Conservation (phyloP, 2,797 vertebrate species). For the Antennarius maculatus region DNA sequence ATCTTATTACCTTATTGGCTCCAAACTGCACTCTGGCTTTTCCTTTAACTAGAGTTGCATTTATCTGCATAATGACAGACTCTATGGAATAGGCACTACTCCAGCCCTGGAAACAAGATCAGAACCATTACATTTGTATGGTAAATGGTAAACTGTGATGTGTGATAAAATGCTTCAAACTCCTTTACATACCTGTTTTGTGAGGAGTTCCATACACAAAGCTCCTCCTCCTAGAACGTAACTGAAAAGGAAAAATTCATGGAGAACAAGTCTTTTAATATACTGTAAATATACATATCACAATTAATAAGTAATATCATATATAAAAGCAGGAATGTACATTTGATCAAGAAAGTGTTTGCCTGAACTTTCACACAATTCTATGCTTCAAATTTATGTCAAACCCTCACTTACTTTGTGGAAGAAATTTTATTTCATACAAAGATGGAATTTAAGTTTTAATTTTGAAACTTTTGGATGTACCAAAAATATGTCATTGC, state of each 20-base stretch:
- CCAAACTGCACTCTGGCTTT: conserved; percentile 98
- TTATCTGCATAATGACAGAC: conserved; percentile 99
- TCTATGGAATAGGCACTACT: conserved; percentile 99
- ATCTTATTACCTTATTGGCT: conserved; percentile 93
- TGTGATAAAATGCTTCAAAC: background rate
- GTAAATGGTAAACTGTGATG: background rate
- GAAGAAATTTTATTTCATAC: background rate
- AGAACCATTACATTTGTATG: background rate
- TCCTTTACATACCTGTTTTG: conserved; percentile 89
- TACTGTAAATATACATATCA: background rate
- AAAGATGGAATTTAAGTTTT: background rate
- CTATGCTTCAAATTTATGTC: conserved; percentile 8
- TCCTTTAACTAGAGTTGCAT: conserved; percentile 98
- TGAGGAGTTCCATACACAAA: conserved; percentile 98
- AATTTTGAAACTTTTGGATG: background rate
- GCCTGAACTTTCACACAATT: conserved; percentile 15
- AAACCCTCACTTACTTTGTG: background rate
- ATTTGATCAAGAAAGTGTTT: conserved; percentile 20
- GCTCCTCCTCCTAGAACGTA: conserved; percentile 97
- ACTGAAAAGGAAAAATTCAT: conserved; percentile 70
- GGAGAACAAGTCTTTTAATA: background rate
- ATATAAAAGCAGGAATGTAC: background rate
- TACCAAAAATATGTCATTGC: background rate
- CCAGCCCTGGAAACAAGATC: conserved; percentile 86
- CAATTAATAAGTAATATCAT: background rate